Evolutionary conservation across 2,797 vertebrate genomes (phyloP).

Genomic region (Hybognathus amarus): DNA sequence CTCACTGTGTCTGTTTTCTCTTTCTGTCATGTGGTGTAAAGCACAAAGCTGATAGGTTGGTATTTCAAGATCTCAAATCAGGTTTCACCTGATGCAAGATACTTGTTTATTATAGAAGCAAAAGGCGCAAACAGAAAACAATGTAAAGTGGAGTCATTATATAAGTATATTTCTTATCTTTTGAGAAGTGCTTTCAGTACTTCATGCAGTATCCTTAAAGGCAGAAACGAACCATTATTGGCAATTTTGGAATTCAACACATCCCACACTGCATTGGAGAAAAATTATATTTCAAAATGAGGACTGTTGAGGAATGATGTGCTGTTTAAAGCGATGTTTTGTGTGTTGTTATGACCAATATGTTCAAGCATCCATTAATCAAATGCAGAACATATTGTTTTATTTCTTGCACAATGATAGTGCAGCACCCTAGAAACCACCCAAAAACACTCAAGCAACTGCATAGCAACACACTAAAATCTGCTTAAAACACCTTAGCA

Average conservation of each 20-base stretch:
- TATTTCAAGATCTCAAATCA: conserved; percentile 34
- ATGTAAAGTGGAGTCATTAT: background rate
- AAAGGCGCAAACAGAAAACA: background rate
- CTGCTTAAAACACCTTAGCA: background rate
- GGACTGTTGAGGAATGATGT: background rate
- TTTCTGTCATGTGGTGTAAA: background rate
- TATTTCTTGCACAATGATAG: background rate
- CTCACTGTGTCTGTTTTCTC: conserved; percentile 18
- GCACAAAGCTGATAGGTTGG: background rate
- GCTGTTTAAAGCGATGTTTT: background rate
- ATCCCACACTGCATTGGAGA: background rate
- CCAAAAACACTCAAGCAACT: background rate
- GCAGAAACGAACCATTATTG: background rate
- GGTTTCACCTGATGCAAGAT: conserved; percentile 1
- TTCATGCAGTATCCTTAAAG: background rate
- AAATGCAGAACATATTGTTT: background rate
- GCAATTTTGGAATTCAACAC: background rate
- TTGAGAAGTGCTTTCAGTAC: background rate
- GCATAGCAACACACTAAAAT: background rate
- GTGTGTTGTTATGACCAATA: background rate
- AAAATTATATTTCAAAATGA: background rate
- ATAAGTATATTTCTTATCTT: background rate
- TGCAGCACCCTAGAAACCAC: conserved; percentile 4
- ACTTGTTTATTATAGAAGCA: background rate
- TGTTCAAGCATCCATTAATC: background rate